These are phyloP conservation scores for Erynnis tages DNA, from an alignment of 2,888 invertebrate species.

Conservation along the genomic window DNA sequence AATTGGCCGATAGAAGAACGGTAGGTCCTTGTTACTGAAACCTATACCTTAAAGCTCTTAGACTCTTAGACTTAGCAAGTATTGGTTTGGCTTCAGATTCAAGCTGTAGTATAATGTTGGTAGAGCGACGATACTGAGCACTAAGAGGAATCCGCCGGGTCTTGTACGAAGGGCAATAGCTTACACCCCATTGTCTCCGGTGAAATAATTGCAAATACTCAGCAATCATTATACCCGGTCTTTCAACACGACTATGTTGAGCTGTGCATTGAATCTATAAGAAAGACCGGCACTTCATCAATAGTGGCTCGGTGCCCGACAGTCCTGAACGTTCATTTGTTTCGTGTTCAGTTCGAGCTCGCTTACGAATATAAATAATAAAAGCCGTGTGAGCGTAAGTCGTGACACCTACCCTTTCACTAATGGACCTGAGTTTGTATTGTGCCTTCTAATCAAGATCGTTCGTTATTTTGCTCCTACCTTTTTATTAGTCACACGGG, in stretches of 20 bases:
- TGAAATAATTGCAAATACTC: slow-evolving; percentile 21
- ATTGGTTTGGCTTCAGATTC: too few relatives aligned
- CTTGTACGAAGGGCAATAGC: slow-evolving; percentile 9
- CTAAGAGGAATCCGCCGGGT: slow-evolving; percentile 7
- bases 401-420: slow-evolving; percentile 76
- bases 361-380: slow-evolving; percentile 72
- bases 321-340: slow-evolving; percentile 60
- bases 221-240: slow-evolving; percentile 25
- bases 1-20: too few relatives aligned
- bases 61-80: too few relatives aligned
- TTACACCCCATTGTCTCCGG: slow-evolving; percentile 19
- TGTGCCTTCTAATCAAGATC: slow-evolving; percentile 73
- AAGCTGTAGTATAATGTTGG: not conserved
- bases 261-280: slow-evolving; percentile 20
- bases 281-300: slow-evolving; percentile 25
- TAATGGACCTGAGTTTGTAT: slow-evolving; percentile 73
- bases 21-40: too few relatives aligned
- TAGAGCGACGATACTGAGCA: slow-evolving; percentile 5
- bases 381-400: slow-evolving; percentile 61
- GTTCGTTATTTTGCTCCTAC: slow-evolving; percentile 58
- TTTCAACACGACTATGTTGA: slow-evolving; percentile 20
- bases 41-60: too few relatives aligned
- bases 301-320: slow-evolving; percentile 36
- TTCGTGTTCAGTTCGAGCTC: slow-evolving; percentile 48
- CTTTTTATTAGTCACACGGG: slow-evolving; percentile 58